Evolutionary conservation across 2,888 invertebrate genomes (phyloP).

Genomic region (Pristionchus entomophagus): DNA sequence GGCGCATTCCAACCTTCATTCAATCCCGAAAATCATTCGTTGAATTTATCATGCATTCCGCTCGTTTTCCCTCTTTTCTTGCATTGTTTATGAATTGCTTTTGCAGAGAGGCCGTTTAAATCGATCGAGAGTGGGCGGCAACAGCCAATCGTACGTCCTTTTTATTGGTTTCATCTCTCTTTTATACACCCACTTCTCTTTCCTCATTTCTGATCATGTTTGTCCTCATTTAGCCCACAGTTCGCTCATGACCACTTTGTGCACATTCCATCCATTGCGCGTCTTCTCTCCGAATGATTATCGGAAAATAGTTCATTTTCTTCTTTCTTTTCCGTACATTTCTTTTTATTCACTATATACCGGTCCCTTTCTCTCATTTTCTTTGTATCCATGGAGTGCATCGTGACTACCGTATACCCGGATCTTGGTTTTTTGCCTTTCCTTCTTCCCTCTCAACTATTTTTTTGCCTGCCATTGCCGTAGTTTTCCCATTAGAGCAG

Average conservation of each 20-base stretch:
- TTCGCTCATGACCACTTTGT: not conserved
- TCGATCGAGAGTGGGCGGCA: conserved; percentile 29
- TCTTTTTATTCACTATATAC: not conserved
- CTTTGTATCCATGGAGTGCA: not conserved
- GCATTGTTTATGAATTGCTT: not conserved
- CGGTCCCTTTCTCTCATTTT: not conserved
- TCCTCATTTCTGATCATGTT: not conserved
- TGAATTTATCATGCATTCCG: not conserved
- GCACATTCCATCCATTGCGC: not conserved
- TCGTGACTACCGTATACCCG: not conserved
- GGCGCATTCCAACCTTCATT: not conserved
- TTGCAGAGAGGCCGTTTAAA: not conserved
- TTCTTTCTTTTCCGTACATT: not conserved
- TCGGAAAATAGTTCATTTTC: conserved; percentile 3
- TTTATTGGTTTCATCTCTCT: not conserved
- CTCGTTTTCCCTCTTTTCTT: not conserved
- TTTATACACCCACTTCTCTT: not conserved
- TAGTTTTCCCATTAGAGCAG: conserved; percentile 24
- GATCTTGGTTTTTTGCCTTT: not conserved
- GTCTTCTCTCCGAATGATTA: conserved; percentile 10
- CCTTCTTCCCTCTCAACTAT: not conserved
- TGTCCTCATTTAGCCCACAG: not conserved
- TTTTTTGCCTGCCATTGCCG: conserved; percentile 18
- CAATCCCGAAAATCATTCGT: not conserved
- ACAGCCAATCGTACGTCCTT: conserved; percentile 7